Conservation (phyloP, 2,888 invertebrate genomes). For the Sepiola atlantica region DNA sequence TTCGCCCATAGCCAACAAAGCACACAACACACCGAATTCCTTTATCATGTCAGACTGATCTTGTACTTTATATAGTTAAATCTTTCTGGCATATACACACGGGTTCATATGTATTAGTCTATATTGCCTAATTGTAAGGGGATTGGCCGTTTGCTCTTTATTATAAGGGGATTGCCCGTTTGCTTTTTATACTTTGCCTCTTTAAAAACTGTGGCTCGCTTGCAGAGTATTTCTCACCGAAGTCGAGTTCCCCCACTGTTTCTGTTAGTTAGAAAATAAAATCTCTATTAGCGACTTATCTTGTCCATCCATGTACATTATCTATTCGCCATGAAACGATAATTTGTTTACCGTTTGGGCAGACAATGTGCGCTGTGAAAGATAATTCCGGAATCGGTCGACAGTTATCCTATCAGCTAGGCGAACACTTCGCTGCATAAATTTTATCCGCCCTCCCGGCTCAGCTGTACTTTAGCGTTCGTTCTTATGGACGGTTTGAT, state of each 20-base stretch:
- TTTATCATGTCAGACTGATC: too few species aligned
- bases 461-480: not conserved
- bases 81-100: too few species aligned
- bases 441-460: not conserved
- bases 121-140: too few species aligned
- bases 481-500: not conserved
- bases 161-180: not conserved
- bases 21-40: too few species aligned
- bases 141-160: not conserved
- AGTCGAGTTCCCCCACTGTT: not conserved
- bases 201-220: not conserved
- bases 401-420: not conserved
- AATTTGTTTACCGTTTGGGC: not conserved
- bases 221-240: not conserved
- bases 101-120: not conserved
- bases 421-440: not conserved
- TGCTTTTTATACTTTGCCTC: not conserved
- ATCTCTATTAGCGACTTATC: not conserved
- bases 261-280: not conserved
- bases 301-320: not conserved
- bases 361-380: not conserved
- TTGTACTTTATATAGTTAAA: too few species aligned
- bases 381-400: not conserved
- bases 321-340: not conserved
- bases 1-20: too few species aligned